phyloP scores from a whole-genome alignment of 2,888 invertebrate species.

The Unio pictorum region DNA sequence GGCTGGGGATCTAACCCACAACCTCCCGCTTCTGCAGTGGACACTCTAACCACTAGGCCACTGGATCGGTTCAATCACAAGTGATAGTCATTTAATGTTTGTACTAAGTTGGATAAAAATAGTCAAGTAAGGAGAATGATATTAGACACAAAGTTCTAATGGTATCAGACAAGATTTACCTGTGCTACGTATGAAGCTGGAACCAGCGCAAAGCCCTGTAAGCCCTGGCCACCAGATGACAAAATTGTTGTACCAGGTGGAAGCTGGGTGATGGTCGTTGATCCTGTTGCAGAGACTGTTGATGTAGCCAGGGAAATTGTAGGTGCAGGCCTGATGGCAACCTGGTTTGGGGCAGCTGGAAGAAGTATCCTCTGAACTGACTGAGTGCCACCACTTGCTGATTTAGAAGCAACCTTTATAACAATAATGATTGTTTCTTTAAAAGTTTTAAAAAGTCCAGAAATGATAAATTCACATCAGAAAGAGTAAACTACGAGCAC shows the following conservation, averaged over 20 bases:
- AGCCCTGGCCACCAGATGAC: conserved; percentile 56
- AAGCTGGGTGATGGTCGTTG: conserved; percentile 38
- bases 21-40: no score
- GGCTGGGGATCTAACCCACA: no score
- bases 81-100: no score
- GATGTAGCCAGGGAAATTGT: conserved; percentile 59
- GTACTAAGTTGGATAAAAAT: no score
- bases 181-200: conserved; percentile 76
- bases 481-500: no score
- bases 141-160: no score
- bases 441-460: no score
- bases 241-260: conserved; percentile 67
- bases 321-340: conserved; percentile 33
- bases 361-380: conserved; percentile 64
- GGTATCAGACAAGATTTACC: conserved; percentile 28
- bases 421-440: not conserved
- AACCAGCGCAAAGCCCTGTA: conserved; percentile 75
- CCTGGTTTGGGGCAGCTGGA: conserved; percentile 54
- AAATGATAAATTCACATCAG: no score
- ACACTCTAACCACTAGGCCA: no score
- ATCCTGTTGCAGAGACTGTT: conserved; percentile 61
- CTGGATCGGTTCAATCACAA: no score
- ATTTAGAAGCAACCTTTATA: conserved; percentile 42
- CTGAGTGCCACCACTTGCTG: conserved; percentile 16
- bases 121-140: no score